Base-by-base conservation (phyloP, 2,113 vertebrate species). In the Podocnemis expansa region DNA sequence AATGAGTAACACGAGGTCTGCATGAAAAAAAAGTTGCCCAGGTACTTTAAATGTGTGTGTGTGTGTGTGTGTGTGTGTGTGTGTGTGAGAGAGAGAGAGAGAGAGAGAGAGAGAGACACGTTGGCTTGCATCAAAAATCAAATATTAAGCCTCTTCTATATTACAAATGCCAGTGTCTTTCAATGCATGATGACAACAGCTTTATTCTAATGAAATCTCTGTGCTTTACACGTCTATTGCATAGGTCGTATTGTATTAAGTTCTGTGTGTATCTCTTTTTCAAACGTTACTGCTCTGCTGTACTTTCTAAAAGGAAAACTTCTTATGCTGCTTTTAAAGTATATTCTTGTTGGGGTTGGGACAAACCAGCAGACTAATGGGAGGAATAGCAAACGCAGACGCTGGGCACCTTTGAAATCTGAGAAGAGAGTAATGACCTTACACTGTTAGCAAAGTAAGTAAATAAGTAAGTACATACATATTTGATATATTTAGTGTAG, bases 11-110 rank as follows among this genome's bases (percentile, higher is more conserved):
- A 92, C 83, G 91, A 90, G 86, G 84, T 76, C 87, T 78, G 81
- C 73, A 4, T 89, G 94, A 93, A 94, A 95, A 96, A n/a, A 93
- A 96, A 93, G 89, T 93, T 97, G 95, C 97, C 96, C 91, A 86
- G 95, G 91, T 97, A 95, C 88, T 94, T 96, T 90, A 94, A 97
- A 96, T 89, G 92, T 70, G 80, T n/a, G 34, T 21, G 29, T 51
- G 80, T 31, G 43, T 25, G n/a, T 54, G 84, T 92, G 93, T 60
- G 80, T n/a, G 34, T 21, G 29, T 51, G 80, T 31, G 43, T 25
- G n/a, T 54, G 84, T 92, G 93, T 93, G 83, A 94, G 79, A n/a
- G n/a, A n/a, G n/a, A n/a, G n/a, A n/a, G n/a, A n/a, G n/a, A n/a
- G n/a, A n/a, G n/a, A n/a, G n/a, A n/a, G n/a, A n/a, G n/a, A n/a